A percentile compares a stretch with the other conserved stretches of the same genome.
Conservation (phyloP, 1,140 invertebrate genomes). For the Monochamus saltuarius region DNA sequence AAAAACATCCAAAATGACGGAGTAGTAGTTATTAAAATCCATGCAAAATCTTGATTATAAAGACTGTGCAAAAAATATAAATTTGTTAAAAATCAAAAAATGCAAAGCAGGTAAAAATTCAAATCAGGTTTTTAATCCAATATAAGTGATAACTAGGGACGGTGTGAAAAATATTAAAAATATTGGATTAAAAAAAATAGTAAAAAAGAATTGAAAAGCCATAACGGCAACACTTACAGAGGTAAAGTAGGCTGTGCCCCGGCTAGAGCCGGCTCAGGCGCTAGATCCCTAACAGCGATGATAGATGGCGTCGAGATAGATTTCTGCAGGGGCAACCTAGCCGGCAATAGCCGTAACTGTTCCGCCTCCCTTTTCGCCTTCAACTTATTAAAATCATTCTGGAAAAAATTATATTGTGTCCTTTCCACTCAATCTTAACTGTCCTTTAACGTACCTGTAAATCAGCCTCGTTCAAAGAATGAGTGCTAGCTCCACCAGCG, state of each 20-base stretch:
- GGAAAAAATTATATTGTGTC: constrained; percentile 20
- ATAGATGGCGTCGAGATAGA: constrained; percentile 89
- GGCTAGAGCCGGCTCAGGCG: constrained; percentile 44
- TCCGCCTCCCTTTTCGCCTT: constrained; percentile 62
- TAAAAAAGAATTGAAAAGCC: not conserved
- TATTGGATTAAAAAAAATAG: not conserved
- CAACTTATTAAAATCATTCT: constrained; percentile 60
- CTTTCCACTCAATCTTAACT: too few relatives aligned
- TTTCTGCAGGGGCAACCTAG: constrained; percentile 81
- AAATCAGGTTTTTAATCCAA: not conserved
- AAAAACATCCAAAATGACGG: too few relatives aligned
- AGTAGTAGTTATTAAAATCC: too few relatives aligned
- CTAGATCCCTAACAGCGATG: constrained; percentile 64
- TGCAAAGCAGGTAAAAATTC: not conserved
- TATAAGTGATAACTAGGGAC: too few relatives aligned
- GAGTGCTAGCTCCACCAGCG: constrained; percentile 71
- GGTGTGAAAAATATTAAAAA: not conserved
- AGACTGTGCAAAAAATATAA: constrained; percentile 14
- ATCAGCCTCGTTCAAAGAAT: constrained; percentile 83
- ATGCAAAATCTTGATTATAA: constrained; percentile 1
- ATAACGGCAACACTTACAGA: constrained; percentile 49
- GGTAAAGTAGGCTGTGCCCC: constrained; percentile 53
- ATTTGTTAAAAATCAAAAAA: constrained; percentile 2
- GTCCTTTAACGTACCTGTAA: constrained; percentile 61
- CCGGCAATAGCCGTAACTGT: constrained; percentile 63